phyloP scores from a whole-genome alignment of 2,113 vertebrate genomes.

The Nycticryphes semicollaris region DNA sequence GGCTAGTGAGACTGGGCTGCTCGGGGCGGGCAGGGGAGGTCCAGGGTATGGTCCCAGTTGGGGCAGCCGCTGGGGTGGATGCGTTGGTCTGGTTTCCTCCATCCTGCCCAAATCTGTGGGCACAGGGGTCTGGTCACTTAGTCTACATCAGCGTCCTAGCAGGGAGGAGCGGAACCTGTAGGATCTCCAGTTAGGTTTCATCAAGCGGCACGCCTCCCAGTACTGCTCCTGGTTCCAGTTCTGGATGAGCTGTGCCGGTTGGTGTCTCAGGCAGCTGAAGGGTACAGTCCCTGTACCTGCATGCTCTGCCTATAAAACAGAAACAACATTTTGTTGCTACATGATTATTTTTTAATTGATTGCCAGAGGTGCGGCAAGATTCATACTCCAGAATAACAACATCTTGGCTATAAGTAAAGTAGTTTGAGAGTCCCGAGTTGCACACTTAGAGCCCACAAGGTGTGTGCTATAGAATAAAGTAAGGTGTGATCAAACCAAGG shows the following conservation, averaged over 20 bases:
- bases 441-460: not conserved
- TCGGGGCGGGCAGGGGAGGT: accelerated
- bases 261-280: not conserved
- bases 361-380: not conserved
- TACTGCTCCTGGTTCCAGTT: not conserved
- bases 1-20: accelerated
- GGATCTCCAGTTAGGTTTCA: not conserved
- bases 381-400: not conserved
- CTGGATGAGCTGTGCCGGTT: not conserved
- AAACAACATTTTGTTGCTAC: not conserved
- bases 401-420: not conserved
- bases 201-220: accelerated
- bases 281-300: accelerated
- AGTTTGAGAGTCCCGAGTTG: not conserved
- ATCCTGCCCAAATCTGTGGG: not conserved
- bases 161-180: not conserved
- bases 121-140: not conserved
- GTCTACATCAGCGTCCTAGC: not conserved
- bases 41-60: accelerated
- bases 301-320: not conserved
- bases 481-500: not conserved
- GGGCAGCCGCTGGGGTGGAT: accelerated
- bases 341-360: not conserved
- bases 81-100: not conserved
- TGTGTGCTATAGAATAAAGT: not conserved